Conservation (phyloP, 2,113 vertebrate species). For the Gavia stellata region DNA sequence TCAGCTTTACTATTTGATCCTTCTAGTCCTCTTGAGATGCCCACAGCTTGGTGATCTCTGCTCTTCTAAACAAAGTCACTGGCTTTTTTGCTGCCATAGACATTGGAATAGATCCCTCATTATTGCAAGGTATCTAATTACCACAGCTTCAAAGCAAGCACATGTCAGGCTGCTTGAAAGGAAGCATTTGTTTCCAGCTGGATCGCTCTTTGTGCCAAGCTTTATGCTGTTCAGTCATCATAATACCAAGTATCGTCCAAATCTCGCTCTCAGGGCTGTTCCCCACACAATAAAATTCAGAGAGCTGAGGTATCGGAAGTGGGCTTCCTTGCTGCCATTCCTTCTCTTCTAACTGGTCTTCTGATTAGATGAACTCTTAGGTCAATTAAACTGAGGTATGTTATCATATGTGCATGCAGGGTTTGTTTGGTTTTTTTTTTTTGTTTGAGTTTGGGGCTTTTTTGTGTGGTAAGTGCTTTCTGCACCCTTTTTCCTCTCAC, state of each 20-base stretch:
- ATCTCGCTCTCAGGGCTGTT: not conserved
- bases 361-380: not conserved
- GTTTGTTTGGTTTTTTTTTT: not conserved
- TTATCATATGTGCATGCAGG: not conserved
- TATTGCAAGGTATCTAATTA: constrained; percentile 36
- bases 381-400: not conserved
- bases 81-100: not conserved
- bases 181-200: constrained; percentile 24
- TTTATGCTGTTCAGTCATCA: not conserved
- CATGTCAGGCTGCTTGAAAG: constrained; percentile 21
- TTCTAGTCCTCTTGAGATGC: not conserved
- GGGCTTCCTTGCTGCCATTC: not conserved
- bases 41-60: not conserved
- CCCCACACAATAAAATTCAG: not conserved
- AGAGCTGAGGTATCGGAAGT: not conserved
- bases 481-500: not conserved
- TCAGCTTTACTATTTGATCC: not conserved
- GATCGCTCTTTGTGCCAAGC: not conserved
- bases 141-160: constrained; percentile 28
- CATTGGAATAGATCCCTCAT: not conserved
- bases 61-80: not conserved
- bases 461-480: not conserved
- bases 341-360: not conserved
- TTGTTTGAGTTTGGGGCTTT: not conserved
- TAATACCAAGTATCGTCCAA: not conserved